Conservation (phyloP, 2,797 vertebrate genomes). For the Tachyglossus aculeatus region DNA sequence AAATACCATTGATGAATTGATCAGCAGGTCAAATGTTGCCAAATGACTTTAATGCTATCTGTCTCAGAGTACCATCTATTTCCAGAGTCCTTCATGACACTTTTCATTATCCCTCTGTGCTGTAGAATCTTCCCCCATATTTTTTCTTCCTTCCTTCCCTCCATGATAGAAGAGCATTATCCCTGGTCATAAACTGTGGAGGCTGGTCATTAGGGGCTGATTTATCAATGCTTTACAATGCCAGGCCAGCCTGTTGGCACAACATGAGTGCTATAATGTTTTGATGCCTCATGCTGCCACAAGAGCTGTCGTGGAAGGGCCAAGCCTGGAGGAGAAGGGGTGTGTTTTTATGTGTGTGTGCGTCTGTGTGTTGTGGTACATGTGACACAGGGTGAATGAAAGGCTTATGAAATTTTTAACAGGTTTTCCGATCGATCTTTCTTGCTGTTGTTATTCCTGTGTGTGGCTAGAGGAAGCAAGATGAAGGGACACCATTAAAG, state of each 20-base stretch:
- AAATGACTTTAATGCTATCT: too few species aligned
- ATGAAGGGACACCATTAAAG: neutral
- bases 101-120: too few species aligned
- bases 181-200: constrained; percentile 26
- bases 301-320: constrained; percentile 6
- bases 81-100: too few species aligned
- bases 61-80: too few species aligned
- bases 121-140: neutral
- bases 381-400: too few species aligned
- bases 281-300: neutral
- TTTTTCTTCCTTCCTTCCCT: neutral
- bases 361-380: too few species aligned
- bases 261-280: constrained; percentile 35
- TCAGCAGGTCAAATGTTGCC: too few species aligned
- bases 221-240: constrained; percentile 46
- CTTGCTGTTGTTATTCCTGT: too few species aligned
- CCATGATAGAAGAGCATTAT: neutral
- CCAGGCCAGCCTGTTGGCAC: constrained; percentile 25
- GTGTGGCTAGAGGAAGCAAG: too few species aligned
- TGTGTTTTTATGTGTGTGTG: too few species aligned
- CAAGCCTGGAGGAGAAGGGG: neutral
- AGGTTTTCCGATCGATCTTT: constrained; percentile 20
- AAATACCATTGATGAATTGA: too few species aligned
- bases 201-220: constrained; percentile 44
- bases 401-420: constrained; percentile 24